Percentiles rank a stretch among this genome's conserved stretches.
Evolutionary conservation across 1,140 invertebrate genomes (phyloP).

Genomic region (Diachasmimorpha longicaudata): DNA sequence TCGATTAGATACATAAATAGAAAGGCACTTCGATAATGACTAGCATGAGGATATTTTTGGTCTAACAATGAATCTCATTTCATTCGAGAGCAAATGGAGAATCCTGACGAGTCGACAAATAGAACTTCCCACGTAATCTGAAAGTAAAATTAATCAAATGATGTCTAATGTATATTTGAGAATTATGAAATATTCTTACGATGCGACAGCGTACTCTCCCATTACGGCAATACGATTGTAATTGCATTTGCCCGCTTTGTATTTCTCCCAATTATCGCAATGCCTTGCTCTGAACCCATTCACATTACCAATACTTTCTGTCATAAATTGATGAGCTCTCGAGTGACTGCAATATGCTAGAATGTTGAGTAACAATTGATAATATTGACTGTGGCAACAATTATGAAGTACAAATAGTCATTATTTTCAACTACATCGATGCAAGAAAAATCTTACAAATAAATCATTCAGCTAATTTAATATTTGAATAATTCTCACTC

Average conservation of each 20-base stretch:
- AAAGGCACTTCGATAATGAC: slow-evolving; percentile 48
- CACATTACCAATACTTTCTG: slow-evolving; percentile 57
- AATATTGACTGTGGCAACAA: not conserved
- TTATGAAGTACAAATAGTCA: not conserved
- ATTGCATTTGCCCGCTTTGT: slow-evolving; percentile 44
- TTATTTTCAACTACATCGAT: too few relatives aligned
- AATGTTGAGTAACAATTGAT: not conserved
- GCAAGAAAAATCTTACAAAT: too few relatives aligned
- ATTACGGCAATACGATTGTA: slow-evolving; percentile 47
- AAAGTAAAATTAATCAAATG: not conserved
- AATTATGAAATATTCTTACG: slow-evolving; percentile 33
- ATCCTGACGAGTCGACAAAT: slow-evolving; percentile 42
- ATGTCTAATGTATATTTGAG: not conserved
- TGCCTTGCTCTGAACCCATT: slow-evolving; percentile 47
- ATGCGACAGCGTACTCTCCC: slow-evolving; percentile 51
- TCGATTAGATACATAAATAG: slow-evolving; percentile 27
- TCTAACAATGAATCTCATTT: not conserved
- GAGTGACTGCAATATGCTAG: slow-evolving; percentile 62
- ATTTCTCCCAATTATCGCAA: slow-evolving; percentile 51
- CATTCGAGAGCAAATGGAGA: slow-evolving; percentile 39
- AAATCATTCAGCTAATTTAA: too few relatives aligned
- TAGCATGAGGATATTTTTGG: slow-evolving; percentile 32
- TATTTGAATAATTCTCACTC: slow-evolving; percentile 36
- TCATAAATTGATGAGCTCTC: slow-evolving; percentile 62
- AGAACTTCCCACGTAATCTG: slow-evolving; percentile 50